These are phyloP conservation scores for Gymnogyps californianus DNA, from an alignment of 2,113 vertebrate genomes.

Conservation along the genomic window DNA sequence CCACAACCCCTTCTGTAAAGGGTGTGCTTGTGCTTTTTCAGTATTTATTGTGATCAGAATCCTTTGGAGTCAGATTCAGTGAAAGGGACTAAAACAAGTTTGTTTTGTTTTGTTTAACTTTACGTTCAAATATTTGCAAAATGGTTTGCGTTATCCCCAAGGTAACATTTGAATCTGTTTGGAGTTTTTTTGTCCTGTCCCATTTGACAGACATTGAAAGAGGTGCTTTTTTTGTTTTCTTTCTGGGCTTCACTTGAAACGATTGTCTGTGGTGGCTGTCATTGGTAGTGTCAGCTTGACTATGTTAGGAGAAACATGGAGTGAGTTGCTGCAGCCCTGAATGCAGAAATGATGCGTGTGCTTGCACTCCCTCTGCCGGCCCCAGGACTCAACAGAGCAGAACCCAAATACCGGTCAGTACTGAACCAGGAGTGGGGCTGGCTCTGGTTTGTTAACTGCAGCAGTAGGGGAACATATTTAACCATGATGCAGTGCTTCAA, in stretches of 20 bases:
- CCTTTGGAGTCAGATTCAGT: not conserved
- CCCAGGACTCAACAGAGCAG: not conserved
- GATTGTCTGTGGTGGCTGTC: not conserved
- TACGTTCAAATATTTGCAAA: not conserved
- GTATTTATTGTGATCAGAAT: not conserved
- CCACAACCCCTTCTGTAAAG: not conserved
- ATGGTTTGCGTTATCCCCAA: not conserved
- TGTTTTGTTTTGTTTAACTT: not conserved
- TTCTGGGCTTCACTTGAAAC: not conserved
- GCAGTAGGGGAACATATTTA: not conserved
- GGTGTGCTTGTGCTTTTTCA: not conserved
- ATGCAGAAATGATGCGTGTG: not conserved
- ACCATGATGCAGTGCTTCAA: accelerated
- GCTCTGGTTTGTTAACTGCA: not conserved
- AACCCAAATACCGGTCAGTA: not conserved
- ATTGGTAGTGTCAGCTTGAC: not conserved
- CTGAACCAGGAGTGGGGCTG: not conserved
- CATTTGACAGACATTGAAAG: not conserved
- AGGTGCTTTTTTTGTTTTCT: not conserved
- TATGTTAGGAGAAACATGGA: not conserved
- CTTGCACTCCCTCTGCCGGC: not conserved
- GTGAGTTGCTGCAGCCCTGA: not conserved
- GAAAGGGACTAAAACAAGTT: not conserved
- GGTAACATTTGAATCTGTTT: not conserved
- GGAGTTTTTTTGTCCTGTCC: not conserved